phyloP scores from a whole-genome alignment of 2,797 vertebrate genomes.

The Macrochelys suwanniensis region DNA sequence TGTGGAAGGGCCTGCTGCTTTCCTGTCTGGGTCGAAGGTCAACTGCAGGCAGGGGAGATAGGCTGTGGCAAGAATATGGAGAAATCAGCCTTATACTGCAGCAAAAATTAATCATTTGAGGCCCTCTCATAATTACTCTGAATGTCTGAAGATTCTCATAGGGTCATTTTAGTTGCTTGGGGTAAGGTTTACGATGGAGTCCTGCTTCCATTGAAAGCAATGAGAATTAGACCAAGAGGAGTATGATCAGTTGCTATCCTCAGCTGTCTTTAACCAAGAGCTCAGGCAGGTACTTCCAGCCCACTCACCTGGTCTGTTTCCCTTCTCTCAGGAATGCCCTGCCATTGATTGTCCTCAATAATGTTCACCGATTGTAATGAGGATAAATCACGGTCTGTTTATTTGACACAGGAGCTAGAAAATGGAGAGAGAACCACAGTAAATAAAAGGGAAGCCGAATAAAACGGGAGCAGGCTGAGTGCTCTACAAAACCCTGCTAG shows the following conservation, averaged over 20 bases:
- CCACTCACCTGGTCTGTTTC: neutral
- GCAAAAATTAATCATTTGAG: neutral
- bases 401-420: neutral
- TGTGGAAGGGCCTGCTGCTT: neutral
- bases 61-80: neutral
- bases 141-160: neutral
- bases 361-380: neutral
- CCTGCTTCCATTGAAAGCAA: neutral
- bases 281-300: neutral
- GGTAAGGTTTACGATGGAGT: neutral
- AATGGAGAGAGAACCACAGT: neutral
- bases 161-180: neutral
- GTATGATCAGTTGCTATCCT: neutral
- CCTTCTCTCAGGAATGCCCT: neutral
- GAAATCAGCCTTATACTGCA: neutral
- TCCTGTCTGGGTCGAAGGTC: neutral
- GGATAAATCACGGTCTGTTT: neutral
- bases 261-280: neutral
- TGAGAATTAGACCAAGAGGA: neutral
- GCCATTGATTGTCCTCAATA: neutral
- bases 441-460: neutral
- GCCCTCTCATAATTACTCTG: neutral
- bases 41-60: neutral
- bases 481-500: neutral
- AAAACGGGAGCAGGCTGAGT: neutral